Percentiles rank a stretch among this genome's conserved stretches.
Evolutionary conservation across 2,797 vertebrate species (phyloP).

Genomic region (Poecilia velifera): DNA sequence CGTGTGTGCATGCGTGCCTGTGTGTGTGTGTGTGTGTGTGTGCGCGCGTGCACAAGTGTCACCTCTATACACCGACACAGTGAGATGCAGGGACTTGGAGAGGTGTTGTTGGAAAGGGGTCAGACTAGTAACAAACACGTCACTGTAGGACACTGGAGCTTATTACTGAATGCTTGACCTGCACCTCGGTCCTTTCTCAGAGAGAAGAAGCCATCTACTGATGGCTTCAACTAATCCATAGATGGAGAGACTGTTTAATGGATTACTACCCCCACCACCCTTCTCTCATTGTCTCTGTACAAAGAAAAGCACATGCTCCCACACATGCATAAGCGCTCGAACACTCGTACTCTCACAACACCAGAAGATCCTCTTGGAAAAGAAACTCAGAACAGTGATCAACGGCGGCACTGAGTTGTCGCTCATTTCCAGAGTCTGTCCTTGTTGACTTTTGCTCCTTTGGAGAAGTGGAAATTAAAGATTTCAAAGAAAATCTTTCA

Average conservation of each 20-base stretch:
- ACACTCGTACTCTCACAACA: constrained; percentile 19
- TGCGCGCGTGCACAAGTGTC: constrained; percentile 7
- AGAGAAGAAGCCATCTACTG: constrained; percentile 79
- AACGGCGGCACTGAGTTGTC: constrained; percentile 34
- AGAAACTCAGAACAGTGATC: constrained; percentile 30
- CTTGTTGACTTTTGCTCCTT: constrained; percentile 10
- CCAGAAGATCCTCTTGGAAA: constrained; percentile 30
- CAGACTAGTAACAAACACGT: constrained; percentile 73
- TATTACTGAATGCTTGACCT: constrained; percentile 84
- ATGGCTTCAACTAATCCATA: constrained; percentile 79
- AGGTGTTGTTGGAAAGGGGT: constrained; percentile 55
- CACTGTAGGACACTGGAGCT: constrained; percentile 74
- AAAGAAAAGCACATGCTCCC: constrained; percentile 29
- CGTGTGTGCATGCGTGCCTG: background rate
- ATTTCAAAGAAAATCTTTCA: background rate
- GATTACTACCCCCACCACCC: constrained; percentile 67
- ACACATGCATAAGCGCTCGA: constrained; percentile 15
- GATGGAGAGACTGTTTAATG: constrained; percentile 80
- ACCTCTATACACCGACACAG: constrained; percentile 9
- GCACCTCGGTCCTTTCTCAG: constrained; percentile 70
- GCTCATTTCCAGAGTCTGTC: constrained; percentile 33
- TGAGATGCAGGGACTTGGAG: constrained; percentile 49
- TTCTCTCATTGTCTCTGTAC: constrained; percentile 43
- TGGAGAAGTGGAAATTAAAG: constrained; percentile 10
- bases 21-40: constrained; percentile 9